These are phyloP conservation scores for Idris sp. DNA, from an alignment of 1,140 invertebrate genomes.

Conservation along the genomic window DNA sequence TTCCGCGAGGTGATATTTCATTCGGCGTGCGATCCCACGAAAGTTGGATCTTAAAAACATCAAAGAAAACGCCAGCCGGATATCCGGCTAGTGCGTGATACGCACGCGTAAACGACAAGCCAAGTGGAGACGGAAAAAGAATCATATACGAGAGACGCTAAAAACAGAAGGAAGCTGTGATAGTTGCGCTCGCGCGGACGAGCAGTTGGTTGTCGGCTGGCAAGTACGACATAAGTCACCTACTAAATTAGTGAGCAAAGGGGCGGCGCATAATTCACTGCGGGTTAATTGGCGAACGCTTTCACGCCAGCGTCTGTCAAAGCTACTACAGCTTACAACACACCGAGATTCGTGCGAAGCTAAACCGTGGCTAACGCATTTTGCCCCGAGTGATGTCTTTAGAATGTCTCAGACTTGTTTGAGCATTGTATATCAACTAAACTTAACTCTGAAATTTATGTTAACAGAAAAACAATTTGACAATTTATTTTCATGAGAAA, in stretches of 20 bases:
- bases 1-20: conserved; percentile 70
- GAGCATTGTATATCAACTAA: conserved; percentile 52
- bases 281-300: conserved; percentile 77
- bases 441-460: conserved; percentile 53
- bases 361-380: conserved; percentile 46
- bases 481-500: no score
- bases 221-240: conserved; percentile 76
- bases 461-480: conserved; percentile 39
- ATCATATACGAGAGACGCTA: conserved; percentile 35
- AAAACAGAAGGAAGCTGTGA: conserved; percentile 51
- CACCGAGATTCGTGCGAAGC: conserved; percentile 37
- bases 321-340: conserved; percentile 64
- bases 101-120: conserved; percentile 46
- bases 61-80: conserved; percentile 70
- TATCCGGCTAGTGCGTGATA: conserved; percentile 69
- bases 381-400: conserved; percentile 55
- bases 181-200: conserved; percentile 66
- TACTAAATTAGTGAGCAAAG: conserved; percentile 75
- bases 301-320: conserved; percentile 77
- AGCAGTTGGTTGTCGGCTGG: conserved; percentile 64
- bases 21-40: conserved; percentile 70
- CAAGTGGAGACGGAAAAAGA: conserved; percentile 8
- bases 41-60: conserved; percentile 68
- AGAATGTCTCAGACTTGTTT: conserved; percentile 61
- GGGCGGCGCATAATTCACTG: conserved; percentile 75